phyloP scores from a whole-genome alignment of 2,888 invertebrate species.

The Copidosoma aretas region DNA sequence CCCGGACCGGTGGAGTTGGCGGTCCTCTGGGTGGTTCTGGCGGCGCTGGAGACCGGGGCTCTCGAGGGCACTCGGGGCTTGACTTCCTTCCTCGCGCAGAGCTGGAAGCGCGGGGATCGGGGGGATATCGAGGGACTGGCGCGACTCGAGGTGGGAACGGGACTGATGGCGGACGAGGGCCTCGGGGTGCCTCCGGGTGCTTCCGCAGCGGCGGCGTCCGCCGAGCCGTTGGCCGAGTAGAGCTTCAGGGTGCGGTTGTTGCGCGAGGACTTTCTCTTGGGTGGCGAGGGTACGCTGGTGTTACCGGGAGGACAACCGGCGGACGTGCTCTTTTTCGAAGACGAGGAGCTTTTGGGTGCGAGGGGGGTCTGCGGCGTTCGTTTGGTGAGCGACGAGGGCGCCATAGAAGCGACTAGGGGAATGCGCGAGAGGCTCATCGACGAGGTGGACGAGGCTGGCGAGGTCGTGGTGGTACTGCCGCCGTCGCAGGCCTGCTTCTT shows the following conservation, averaged over 20 bases:
- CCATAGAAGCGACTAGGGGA: conserved; percentile 42
- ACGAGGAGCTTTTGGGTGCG: conserved; percentile 20
- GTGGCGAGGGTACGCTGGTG: conserved; percentile 71
- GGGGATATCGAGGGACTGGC: too few species aligned
- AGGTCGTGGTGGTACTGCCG: conserved; percentile 63
- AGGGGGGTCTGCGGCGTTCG: conserved; percentile 21
- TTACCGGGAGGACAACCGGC: neutral
- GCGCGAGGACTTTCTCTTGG: conserved; percentile 77
- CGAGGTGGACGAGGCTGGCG: conserved; percentile 55
- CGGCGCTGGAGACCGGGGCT: conserved; percentile 62
- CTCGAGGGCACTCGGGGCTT: conserved; percentile 69
- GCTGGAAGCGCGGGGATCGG: too few species aligned
- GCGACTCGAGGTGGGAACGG: too few species aligned
- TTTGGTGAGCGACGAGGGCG: conserved; percentile 34
- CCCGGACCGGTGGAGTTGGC: neutral
- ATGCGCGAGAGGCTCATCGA: conserved; percentile 66
- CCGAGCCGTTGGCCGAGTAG: conserved; percentile 66
- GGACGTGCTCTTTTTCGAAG: conserved; percentile 1
- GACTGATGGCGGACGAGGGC: conserved; percentile 51
- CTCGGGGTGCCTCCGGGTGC: conserved; percentile 61
- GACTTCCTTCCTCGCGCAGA: conserved; percentile 55
- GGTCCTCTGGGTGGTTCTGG: conserved; percentile 41
- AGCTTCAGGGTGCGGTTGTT: conserved; percentile 74
- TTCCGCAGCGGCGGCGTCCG: too few species aligned
- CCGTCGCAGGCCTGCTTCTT: conserved; percentile 46